phyloP scores from a whole-genome alignment of 2,888 invertebrate species.

The Timema cristinae region DNA sequence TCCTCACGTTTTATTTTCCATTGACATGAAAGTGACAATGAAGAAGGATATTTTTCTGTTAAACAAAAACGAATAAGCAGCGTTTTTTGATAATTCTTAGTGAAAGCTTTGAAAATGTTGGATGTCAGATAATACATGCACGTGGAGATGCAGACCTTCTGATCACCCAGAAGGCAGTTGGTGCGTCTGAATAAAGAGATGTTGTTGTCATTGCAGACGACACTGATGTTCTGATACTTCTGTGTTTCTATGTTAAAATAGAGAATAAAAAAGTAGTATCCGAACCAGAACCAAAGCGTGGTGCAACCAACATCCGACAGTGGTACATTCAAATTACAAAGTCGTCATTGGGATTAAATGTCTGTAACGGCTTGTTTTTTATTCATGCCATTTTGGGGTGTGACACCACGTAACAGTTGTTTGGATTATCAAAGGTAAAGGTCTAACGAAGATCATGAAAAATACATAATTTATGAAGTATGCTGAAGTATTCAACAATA shows the following conservation, averaged over 20 bases:
- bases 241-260: not conserved
- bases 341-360: not conserved
- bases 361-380: not conserved
- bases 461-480: not conserved
- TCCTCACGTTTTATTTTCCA: too few relatives aligned
- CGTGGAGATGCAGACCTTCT: not conserved
- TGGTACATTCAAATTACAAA: not conserved
- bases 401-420: too few relatives aligned
- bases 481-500: not conserved
- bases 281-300: not conserved
- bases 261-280: not conserved
- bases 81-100: too few relatives aligned
- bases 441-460: not conserved
- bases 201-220: slow-evolving; percentile 4
- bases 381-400: too few relatives aligned
- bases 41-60: too few relatives aligned
- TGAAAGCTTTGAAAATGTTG: too few relatives aligned
- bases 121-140: not conserved
- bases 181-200: not conserved
- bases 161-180: not conserved
- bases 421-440: not conserved
- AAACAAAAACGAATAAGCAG: too few relatives aligned
- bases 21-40: too few relatives aligned
- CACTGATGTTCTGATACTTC: too few relatives aligned
- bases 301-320: not conserved